Percentiles rank a stretch among this genome's conserved stretches.
Conservation (phyloP, 2,797 vertebrate species). For the Oreortyx pictus region DNA sequence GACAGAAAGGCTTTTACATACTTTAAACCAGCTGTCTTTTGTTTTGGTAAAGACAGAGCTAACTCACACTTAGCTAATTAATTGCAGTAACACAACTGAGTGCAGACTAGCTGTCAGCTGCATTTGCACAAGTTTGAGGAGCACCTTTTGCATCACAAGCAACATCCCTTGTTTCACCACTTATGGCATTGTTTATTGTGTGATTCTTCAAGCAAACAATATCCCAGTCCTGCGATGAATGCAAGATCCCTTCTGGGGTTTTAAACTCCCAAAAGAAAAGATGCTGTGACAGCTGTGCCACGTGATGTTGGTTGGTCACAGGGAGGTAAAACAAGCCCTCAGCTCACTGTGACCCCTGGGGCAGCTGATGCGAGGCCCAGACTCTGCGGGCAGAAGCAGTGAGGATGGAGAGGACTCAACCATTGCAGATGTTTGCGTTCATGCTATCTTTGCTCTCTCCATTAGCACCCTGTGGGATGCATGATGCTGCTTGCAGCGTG, state of each 20-base stretch:
- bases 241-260: neutral
- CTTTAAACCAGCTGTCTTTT: neutral
- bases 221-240: rapidly evolving
- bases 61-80: neutral
- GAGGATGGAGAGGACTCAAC: neutral
- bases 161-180: neutral
- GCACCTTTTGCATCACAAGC: neutral
- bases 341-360: neutral
- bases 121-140: neutral
- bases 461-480: neutral
- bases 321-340: neutral
- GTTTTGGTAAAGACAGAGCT: neutral
- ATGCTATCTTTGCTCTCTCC: neutral
- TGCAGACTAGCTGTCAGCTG: neutral
- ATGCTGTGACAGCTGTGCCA: neutral
- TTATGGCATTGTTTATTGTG: neutral
- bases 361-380: neutral
- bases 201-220: neutral
- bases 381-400: neutral
- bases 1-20: neutral
- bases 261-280: neutral
- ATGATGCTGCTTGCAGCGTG: neutral
- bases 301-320: neutral
- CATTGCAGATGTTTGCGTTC: neutral
- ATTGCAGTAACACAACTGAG: neutral